A percentile compares a stretch with the other conserved stretches of the same genome.
Conservation (phyloP, 2,113 vertebrate genomes). For the Lophochroa leadbeateri region DNA sequence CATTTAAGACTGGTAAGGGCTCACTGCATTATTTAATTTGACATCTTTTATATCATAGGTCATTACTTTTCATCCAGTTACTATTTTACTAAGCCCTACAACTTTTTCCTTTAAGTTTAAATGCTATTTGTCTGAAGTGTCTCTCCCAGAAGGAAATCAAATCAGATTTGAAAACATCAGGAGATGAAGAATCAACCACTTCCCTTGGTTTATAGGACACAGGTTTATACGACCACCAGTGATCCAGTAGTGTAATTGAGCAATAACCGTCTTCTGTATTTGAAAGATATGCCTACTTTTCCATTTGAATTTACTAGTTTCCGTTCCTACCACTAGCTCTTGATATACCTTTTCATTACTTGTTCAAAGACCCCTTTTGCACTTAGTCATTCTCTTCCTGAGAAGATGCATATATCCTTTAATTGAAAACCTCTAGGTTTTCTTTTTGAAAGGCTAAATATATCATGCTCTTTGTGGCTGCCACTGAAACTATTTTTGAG, state of each 20-base stretch:
- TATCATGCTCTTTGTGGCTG: not conserved
- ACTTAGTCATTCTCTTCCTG: not conserved
- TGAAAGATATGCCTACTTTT: not conserved
- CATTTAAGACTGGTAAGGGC: not conserved
- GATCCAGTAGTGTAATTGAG: not conserved
- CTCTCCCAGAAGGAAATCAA: not conserved
- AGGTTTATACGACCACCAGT: not conserved
- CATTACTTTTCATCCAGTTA: not conserved
- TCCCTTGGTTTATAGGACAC: not conserved
- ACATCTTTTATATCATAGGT: not conserved
- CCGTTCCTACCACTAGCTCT: not conserved
- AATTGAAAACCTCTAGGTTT: not conserved
- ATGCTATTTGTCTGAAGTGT: not conserved
- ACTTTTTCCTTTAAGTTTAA: not conserved
- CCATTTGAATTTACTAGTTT: not conserved
- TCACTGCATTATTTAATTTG: constrained; percentile 13
- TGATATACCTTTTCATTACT: not conserved
- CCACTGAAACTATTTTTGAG: not conserved
- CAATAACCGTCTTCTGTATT: not conserved
- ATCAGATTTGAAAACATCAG: not conserved
- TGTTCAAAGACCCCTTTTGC: not conserved
- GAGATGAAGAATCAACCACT: not conserved
- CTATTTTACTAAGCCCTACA: not conserved
- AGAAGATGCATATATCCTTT: not conserved
- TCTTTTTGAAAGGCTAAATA: not conserved